Evolutionary conservation across 2,888 invertebrate genomes (phyloP).

Genomic region (Scaptomyza parva): DNA sequence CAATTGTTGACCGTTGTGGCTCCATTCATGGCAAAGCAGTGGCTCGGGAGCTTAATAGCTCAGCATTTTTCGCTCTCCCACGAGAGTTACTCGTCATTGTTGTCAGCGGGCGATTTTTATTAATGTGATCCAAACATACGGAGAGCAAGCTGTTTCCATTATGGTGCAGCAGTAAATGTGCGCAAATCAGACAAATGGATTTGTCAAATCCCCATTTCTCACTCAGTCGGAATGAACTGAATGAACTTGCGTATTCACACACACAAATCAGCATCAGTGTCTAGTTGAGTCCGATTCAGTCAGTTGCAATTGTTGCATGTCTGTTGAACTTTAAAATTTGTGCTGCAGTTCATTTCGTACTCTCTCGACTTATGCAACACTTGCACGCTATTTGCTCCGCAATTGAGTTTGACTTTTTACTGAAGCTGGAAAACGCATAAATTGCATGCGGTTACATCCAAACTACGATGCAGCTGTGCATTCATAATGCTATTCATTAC

Average conservation of each 20-base stretch:
- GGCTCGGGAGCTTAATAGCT: slow-evolving; percentile 2
- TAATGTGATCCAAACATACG: slow-evolving; percentile 10
- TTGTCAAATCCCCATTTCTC: slow-evolving; percentile 40
- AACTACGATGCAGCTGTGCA: slow-evolving; percentile 1
- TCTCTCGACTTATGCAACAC: slow-evolving; percentile 15
- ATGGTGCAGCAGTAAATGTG: slow-evolving; percentile 39
- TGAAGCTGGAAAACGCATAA: slow-evolving; percentile 6
- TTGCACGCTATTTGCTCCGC: slow-evolving; percentile 27
- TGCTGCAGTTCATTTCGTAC: slow-evolving; percentile 28
- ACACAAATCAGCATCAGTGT: slow-evolving; percentile 25
- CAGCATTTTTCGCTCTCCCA: slow-evolving; percentile 11
- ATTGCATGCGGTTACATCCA: not conserved
- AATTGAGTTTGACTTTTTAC: slow-evolving; percentile 23
- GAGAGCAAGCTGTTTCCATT: slow-evolving; percentile 38
- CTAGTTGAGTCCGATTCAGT: slow-evolving; percentile 1
- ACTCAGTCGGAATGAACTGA: not conserved
- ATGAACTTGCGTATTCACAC: slow-evolving; percentile 20
- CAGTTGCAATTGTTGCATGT: slow-evolving; percentile 16
- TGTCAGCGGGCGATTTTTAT: slow-evolving; percentile 38
- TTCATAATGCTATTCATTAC: slow-evolving; percentile 6
- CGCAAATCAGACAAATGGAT: slow-evolving; percentile 61
- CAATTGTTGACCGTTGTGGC: slow-evolving; percentile 34
- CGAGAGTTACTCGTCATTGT: slow-evolving; percentile 29
- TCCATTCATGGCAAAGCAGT: slow-evolving; percentile 29
- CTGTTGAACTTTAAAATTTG: slow-evolving; percentile 23